Base-by-base conservation (phyloP, 2,888 invertebrate genomes). In the Agrochola lota region DNA sequence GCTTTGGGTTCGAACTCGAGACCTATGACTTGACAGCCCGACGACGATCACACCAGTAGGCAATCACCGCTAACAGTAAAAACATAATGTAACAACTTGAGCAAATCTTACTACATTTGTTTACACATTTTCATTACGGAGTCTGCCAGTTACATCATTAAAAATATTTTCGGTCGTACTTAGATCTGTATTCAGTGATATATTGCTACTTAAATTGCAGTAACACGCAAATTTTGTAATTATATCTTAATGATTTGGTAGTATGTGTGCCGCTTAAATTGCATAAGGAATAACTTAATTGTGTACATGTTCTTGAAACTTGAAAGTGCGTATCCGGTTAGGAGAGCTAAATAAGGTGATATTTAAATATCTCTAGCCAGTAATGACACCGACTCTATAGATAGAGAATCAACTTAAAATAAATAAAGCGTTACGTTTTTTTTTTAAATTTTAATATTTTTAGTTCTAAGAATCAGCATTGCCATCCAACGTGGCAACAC, bases 301-400 rank as follows among this genome's bases (percentile, higher is more conserved):
- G 85, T 72, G 75, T 69, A 73, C 20, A 70, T 83, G 88, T 71
- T 87, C 89, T 88, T 88, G 89, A 88, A 85, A 83, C 78, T 80
- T 70, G 88, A 87, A 89, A 89, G 89, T 85, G n/a, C 23, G 68
- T 64, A 67, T 87, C 78, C 85, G 82, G 43, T 83, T 71, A 49
- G 57, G 73, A 69, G 83, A 64, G 40, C 49, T 76, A 7, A 57
- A 40, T 69, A 64, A 59, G 26, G 62, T 55, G 49, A 71, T 77
- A 69, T 69, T 79, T 73, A 66, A 55, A 71, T 71, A 59, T 55
- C 9, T 62, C 12, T 35, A 35, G 26, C 2, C 26, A 49, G 12
- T 43, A n/a, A 40, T 71, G 26, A 20, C 67, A 49, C 8, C 23
- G 30, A 52, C 7, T 68, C 12, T 20, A 20, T 52, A 6, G 20